These are phyloP conservation scores for Arbacia lixula DNA, from an alignment of 53 echinoderm and acorn worm species.

Conservation along the genomic window DNA sequence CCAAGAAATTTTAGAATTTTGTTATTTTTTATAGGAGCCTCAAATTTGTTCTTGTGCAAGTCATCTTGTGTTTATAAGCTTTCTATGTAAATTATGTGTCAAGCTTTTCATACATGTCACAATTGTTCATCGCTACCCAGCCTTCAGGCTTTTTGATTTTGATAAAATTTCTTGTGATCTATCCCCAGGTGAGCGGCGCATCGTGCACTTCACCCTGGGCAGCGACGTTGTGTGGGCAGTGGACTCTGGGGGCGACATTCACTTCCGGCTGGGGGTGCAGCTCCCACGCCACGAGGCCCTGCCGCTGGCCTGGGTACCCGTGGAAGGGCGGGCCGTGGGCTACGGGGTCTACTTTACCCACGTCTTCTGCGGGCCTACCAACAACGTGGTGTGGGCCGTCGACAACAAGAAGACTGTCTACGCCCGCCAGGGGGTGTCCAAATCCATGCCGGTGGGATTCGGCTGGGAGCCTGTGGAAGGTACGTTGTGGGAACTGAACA, in stretches of 20 bases:
- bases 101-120: too few relatives aligned
- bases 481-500: slow-evolving; percentile 24
- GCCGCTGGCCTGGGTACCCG: slow-evolving; percentile 88
- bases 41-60: too few relatives aligned
- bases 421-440: slow-evolving; percentile 79
- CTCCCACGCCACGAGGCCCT: slow-evolving; percentile 77
- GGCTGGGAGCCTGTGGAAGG: slow-evolving; percentile 95
- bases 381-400: slow-evolving; percentile 89
- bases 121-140: too few relatives aligned
- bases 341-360: slow-evolving; percentile 71
- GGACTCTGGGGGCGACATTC: slow-evolving; percentile 75
- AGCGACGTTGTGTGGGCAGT: slow-evolving; percentile 85
- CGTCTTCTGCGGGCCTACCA: slow-evolving; percentile 72
- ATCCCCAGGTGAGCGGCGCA: slow-evolving; percentile 63
- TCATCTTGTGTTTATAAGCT: too few relatives aligned
- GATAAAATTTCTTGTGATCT: not conserved
- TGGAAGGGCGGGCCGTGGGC: slow-evolving; percentile 72
- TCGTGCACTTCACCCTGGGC: slow-evolving; percentile 87
- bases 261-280: slow-evolving; percentile 82
- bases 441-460: slow-evolving; percentile 77
- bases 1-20: too few relatives aligned
- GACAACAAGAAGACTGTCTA: slow-evolving; percentile 89
- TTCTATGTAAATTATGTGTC: too few relatives aligned
- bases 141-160: too few relatives aligned
- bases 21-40: too few relatives aligned